Conservation (phyloP, 2,113 vertebrate genomes). For the Callaeas wilsoni region DNA sequence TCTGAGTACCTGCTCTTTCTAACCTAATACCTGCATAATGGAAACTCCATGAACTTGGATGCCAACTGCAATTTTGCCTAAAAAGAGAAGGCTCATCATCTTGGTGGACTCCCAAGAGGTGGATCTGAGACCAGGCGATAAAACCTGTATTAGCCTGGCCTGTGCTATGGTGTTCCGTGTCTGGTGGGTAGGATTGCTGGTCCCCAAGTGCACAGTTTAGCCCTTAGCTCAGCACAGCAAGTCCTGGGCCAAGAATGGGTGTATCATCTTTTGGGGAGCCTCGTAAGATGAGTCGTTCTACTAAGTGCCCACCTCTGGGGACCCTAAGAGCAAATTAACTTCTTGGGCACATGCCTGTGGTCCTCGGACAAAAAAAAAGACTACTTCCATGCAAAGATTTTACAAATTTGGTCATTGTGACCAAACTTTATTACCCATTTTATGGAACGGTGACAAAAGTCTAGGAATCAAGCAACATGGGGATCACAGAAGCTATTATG, state of each 20-base stretch:
- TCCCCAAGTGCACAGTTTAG: not conserved
- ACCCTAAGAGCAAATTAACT: not conserved
- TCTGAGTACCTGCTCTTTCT: not conserved
- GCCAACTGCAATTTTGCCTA: not conserved
- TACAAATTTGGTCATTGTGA: constrained; percentile 56
- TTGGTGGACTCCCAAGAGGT: rapidly evolving
- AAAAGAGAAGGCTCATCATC: not conserved
- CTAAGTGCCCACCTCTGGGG: rapidly evolving
- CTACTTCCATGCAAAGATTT: constrained; percentile 14
- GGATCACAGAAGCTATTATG: constrained; percentile 86
- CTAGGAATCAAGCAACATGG: constrained; percentile 72
- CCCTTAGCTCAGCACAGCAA: rapidly evolving
- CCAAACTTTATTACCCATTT: constrained; percentile 73
- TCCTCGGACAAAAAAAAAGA: not conserved
- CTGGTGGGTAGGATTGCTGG: not conserved
- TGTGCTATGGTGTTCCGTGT: not conserved
- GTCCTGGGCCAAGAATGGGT: not conserved
- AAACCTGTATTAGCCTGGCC: not conserved
- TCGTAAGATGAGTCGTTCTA: rapidly evolving
- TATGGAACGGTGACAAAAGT: constrained; percentile 67
- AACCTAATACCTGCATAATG: not conserved
- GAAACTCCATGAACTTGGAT: not conserved
- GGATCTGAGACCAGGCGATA: not conserved
- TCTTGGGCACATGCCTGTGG: not conserved
- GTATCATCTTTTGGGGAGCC: not conserved